These are phyloP conservation scores for Sinodicranocentrus sp. DNA, from an alignment of 2,888 invertebrate genomes.

Conservation along the genomic window DNA sequence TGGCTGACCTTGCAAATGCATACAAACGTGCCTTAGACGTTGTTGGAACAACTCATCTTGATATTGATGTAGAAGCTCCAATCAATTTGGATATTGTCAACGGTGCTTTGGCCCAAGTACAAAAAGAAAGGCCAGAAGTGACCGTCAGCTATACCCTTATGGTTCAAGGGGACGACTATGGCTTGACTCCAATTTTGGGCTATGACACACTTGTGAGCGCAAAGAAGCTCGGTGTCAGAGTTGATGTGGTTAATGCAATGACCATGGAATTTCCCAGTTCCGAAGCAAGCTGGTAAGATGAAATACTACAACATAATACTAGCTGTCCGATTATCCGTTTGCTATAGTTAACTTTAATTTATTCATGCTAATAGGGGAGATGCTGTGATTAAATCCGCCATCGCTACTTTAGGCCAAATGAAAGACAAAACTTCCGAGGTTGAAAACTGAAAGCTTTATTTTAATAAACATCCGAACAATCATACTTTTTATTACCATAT, in stretches of 20 bases:
- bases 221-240: conserved; percentile 70
- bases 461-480: too few species aligned
- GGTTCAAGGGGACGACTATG: conserved; percentile 72
- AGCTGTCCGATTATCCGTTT: too few species aligned
- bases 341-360: too few species aligned
- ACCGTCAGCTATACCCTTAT: conserved; percentile 70
- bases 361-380: conserved; percentile 73
- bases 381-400: conserved; percentile 71
- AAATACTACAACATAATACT: too few species aligned
- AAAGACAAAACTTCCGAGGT: conserved; percentile 39
- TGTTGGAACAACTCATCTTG: conserved; percentile 72
- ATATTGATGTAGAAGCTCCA: conserved; percentile 74
- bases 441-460: too few species aligned
- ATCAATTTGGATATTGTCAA: conserved; percentile 72
- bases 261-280: conserved; percentile 73
- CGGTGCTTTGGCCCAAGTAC: conserved; percentile 72
- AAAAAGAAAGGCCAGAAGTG: conserved; percentile 67
- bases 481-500: too few species aligned
- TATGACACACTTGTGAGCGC: conserved; percentile 69
- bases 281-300: neutral
- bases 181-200: conserved; percentile 72
- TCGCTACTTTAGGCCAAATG: conserved; percentile 72
- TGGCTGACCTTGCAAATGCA: conserved; percentile 62
- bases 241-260: conserved; percentile 72
- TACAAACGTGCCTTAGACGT: conserved; percentile 71